Base-by-base conservation (phyloP, 2,113 vertebrate genomes). In the Mobula hypostoma region DNA sequence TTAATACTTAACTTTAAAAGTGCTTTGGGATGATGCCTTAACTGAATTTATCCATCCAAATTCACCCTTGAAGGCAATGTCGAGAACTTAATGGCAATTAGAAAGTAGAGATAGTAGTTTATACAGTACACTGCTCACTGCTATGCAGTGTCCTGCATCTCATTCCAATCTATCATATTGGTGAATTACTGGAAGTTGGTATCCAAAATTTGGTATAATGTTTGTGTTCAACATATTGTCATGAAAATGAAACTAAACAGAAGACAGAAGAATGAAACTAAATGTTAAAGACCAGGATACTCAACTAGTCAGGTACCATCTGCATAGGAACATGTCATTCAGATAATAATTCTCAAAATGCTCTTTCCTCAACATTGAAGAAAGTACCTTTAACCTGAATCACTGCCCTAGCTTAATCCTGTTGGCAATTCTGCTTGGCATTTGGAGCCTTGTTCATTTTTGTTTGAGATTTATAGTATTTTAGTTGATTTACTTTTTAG, bases 1-100 rank as follows among this genome's bases (percentile, higher is more conserved):
- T 90, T 90, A 90, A 90, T 90, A 61, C 85, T 90, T 90, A 68
- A 5, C 61, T 90, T 90, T 90, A 68, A 90, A 90, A 90, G 85
- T 32, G 85, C 5, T n/a, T 63, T 90, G 85, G 61, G 85, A 90
- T 29, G 61, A 66, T 19, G 85, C 14, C n/a, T 68, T 90, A n/a
- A 32, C 27, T n/a, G 61, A 90, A 66, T 85, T 85, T 90, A 19
- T 90, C 61, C 85, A 85, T 90, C 61, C 2, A 90, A 32, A 90
- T 90, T 90, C 85, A 90, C 66, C 85, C 85, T 90, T 90, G 85
- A 90, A 88, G 29, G 61, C n/a, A 90, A 19, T 90, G 85, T n/a
- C 85, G 66, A 63, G 85, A 66, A 90, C 29, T 90, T 90, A 48
- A 12, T 68, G n/a, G n/a, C 0, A 29, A 90, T 90, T n/a, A 6